These are phyloP conservation scores for Laupala kohalensis DNA, from an alignment of 1,140 invertebrate genomes.

Conservation along the genomic window DNA sequence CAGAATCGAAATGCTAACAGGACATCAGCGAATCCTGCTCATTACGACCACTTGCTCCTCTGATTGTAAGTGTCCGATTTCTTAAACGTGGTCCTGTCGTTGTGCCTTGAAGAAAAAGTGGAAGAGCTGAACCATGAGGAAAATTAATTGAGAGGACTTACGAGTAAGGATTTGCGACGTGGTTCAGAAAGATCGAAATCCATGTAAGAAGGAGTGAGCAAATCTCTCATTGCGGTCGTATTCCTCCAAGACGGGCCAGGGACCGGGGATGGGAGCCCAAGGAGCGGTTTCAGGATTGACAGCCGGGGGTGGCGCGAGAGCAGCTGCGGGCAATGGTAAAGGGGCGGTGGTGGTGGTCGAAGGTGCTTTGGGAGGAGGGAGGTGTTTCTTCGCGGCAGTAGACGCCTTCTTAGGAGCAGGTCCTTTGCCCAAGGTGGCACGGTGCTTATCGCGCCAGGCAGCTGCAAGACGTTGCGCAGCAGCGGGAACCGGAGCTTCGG, in stretches of 20 bases:
- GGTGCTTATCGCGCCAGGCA: background rate
- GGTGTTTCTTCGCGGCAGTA: background rate
- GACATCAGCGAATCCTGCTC: too few species aligned
- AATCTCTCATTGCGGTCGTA: background rate
- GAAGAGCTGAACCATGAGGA: too few species aligned
- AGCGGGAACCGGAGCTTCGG: too few species aligned
- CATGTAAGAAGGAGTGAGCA: background rate
- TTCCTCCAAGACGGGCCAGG: background rate
- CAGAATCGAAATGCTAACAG: too few species aligned
- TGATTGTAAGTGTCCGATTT: too few species aligned
- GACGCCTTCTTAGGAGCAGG: background rate
- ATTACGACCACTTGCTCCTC: too few species aligned
- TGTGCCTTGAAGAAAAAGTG: too few species aligned
- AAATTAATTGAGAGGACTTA: too few species aligned
- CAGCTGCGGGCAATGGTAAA: background rate
- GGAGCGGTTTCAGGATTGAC: too few species aligned
- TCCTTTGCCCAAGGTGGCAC: background rate
- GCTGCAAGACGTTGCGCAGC: background rate
- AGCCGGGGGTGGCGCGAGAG: background rate
- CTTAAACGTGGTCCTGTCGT: too few species aligned
- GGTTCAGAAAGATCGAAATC: background rate
- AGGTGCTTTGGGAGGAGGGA: background rate
- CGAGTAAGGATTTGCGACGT: too few species aligned
- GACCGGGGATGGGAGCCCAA: background rate
- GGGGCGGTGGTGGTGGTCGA: background rate